Evolutionary conservation across 2,113 vertebrate genomes (phyloP).

Genomic region (Nematolebias whitei): DNA sequence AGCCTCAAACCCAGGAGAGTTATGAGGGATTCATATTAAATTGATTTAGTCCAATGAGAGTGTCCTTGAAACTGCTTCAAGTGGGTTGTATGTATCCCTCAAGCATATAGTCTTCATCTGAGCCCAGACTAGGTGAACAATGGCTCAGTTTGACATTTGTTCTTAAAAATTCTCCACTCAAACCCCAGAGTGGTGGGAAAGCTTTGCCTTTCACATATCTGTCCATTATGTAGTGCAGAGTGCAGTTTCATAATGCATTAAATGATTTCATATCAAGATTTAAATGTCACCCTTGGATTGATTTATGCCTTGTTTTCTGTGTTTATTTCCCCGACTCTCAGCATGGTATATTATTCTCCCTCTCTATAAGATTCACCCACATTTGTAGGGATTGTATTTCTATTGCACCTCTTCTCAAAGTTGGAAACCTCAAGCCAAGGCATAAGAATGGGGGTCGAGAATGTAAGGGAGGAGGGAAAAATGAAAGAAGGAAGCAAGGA

Average conservation of each 20-base stretch:
- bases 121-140: constrained; percentile 55
- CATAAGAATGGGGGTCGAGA: constrained; percentile 41
- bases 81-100: constrained; percentile 73
- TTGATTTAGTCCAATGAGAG: constrained; percentile 80
- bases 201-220: constrained; percentile 21
- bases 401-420: constrained; percentile 20
- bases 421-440: constrained; percentile 30
- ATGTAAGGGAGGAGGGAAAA: background rate
- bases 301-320: constrained; percentile 11
- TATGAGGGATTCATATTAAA: constrained; percentile 79
- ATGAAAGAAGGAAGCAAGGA: constrained; percentile 1
- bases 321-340: background rate
- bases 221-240: constrained; percentile 16
- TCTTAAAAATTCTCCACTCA: constrained; percentile 30
- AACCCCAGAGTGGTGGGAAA: constrained; percentile 30
- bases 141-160: constrained; percentile 47
- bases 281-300: constrained; percentile 15
- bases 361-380: background rate
- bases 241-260: constrained; percentile 21
- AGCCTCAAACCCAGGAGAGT: constrained; percentile 73
- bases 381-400: constrained; percentile 24
- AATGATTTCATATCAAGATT: constrained; percentile 11
- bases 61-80: constrained; percentile 79
- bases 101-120: constrained; percentile 58
- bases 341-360: background rate